A percentile compares a stretch with the other conserved stretches of the same genome.
phyloP scores from a whole-genome alignment of 2,113 vertebrate species.

The Gallinago undulata region DNA sequence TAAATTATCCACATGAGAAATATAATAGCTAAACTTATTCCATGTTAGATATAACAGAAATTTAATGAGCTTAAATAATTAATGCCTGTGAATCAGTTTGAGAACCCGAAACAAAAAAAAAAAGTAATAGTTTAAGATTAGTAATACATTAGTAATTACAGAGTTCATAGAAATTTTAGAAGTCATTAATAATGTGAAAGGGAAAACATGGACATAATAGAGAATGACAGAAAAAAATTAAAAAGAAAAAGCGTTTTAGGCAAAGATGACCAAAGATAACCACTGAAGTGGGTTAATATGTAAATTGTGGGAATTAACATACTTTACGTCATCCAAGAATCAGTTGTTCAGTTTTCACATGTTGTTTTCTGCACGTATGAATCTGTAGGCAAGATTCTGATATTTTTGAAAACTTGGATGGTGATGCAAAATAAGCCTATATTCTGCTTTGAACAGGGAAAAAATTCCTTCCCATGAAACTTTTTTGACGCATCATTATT shows the following conservation, averaged over 20 bases:
- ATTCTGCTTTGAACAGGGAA: neutral
- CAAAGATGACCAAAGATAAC: neutral
- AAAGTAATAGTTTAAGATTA: neutral
- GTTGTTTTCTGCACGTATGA: neutral
- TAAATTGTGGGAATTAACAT: neutral
- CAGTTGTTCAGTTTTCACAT: neutral
- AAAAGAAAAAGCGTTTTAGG: neutral
- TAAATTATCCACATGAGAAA: neutral
- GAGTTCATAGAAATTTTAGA: neutral
- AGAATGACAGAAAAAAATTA: neutral
- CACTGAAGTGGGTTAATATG: neutral
- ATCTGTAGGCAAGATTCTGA: neutral
- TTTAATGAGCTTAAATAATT: neutral
- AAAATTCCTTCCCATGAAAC: neutral
- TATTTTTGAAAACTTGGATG: neutral
- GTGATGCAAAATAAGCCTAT: neutral
- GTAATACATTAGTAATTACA: neutral
- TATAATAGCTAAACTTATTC: neutral
- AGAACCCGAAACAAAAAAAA: neutral
- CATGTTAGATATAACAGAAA: neutral
- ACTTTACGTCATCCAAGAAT: neutral
- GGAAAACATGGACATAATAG: neutral
- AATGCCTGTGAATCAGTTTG: neutral
- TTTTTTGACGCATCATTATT: neutral
- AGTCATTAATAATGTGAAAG: neutral